Base-by-base conservation (phyloP, 1,140 invertebrate genomes). In the Eciton burchellii region DNA sequence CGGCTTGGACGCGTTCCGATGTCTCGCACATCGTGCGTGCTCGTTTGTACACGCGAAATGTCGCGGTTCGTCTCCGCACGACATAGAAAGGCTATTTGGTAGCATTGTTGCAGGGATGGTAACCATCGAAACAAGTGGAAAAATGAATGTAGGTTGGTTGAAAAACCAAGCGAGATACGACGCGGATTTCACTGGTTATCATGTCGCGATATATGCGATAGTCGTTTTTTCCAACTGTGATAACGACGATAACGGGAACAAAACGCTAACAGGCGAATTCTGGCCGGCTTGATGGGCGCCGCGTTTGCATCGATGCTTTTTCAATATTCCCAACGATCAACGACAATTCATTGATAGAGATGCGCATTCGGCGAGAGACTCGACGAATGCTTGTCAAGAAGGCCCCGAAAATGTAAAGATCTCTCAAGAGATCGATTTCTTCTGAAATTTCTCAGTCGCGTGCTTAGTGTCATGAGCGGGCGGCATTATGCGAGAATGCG, bases 141-240 rank as follows among this genome's bases (percentile, higher is more conserved):
- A 77, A 77, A 5, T 21, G 43, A 77, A 56, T 9, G 12, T 60
- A 35, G n/a, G n/a, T 68, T 3, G 35, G 35, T 35, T 16, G 14
- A 56, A 79, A 79, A 79, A 56, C 52, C 62, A 77, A 66, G 66
- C 16, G 62, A 77, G 49, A 26, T 26, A 14, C 21, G 11, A 54
- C 9, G 11, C 62, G 43, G 21, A 41, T 63, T 74, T 68, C 43
- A 21, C 3, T 45, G 21, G 21, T 47, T 77, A 54, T 21, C 41
- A 11, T 1, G 12, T 6, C 8, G 24, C 59, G 29, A 16, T 21
- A 49, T 19, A 19, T 6, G 60, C 43, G 26, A 77, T 68, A 68
- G 3, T 77, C 73, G 62, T 76, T 65, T 65, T 54, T 65, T 29
- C 59, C 4, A 76, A 76, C 26, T 52, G 19, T 19, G 16, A 52